Evolutionary conservation across 2,888 invertebrate species (phyloP), one percentile per base, ranked within the genome.

Genomic region (Hypolimnas misippus): DNA sequence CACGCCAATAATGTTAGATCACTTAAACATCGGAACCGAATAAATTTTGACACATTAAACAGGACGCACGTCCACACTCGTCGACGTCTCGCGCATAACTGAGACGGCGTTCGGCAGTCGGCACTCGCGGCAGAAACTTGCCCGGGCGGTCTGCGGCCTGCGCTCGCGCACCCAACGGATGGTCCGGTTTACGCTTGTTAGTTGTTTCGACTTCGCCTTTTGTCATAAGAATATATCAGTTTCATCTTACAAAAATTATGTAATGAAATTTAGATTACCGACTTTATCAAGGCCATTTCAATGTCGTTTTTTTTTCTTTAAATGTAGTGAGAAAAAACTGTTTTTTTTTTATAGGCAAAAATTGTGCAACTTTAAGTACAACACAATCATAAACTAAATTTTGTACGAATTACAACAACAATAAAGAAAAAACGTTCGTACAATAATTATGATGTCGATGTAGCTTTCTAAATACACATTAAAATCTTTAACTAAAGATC

Each of bases 151-250:
- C 75, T 79, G 76, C 74, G 77, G 84, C 86, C 74, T 79, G 82
- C 87, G 84, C 82, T 63, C 59, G 70, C 69, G 74, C 76, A 75
- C 75, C 76, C 81, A 82, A 81, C 84, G 81, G 84, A 87, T 85
- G 82, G 88, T 84, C 90, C 90, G 90, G 90, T 89, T 89, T 77
- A 62, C 69, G 72, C 75, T 78, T 76, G 77, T 82, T 58, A 61
- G 64, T 62, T 61, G 61, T 55, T 81, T 82, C 79, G 79, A 77
- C 84, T 81, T 79, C 74, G 79, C 76, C 84, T 86, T 87, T 87
- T 87, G 86, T 87, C 86, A 86, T 86, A 83, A 73, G 79, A 78
- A 81, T 83, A 81, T 82, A 82, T 76, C 69, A 71, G 69, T 70
- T 74, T 72, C 68, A 63, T 74, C 76, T 80, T 77, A 79, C 76